Percentiles rank a stretch among this genome's conserved stretches.
These are phyloP conservation scores for Drosophila pectinifera DNA, from an alignment of 1,140 invertebrate genomes.

Conservation along the genomic window DNA sequence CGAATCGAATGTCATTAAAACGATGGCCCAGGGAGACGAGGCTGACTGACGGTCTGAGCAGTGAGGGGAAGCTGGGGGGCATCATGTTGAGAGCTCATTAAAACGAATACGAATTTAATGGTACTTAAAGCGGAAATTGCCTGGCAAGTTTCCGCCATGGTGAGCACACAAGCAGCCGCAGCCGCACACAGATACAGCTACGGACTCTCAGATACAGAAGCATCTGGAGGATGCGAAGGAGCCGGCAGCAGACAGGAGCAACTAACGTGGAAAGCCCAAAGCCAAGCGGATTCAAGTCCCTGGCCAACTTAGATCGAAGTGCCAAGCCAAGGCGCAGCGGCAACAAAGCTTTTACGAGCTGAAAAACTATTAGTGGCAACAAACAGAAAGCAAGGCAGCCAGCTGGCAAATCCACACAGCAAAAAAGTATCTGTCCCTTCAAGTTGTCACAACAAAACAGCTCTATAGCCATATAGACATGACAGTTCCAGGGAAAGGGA, in stretches of 20 bases:
- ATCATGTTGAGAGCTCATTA: slow-evolving; percentile 85
- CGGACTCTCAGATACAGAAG: slow-evolving; percentile 14
- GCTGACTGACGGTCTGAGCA: slow-evolving; percentile 23
- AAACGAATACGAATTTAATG: slow-evolving; percentile 84
- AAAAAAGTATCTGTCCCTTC: not conserved
- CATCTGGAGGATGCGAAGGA: slow-evolving; percentile 9
- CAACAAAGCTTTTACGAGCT: slow-evolving; percentile 77
- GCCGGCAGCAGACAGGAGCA: slow-evolving; percentile 12
- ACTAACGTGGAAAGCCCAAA: slow-evolving; percentile 28
- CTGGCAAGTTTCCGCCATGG: slow-evolving; percentile 80
- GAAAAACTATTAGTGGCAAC: slow-evolving; percentile 77
- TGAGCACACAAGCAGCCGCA: slow-evolving; percentile 58
- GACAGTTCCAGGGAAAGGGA: no score
- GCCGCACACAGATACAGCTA: slow-evolving; percentile 20
- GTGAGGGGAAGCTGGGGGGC: slow-evolving; percentile 29
- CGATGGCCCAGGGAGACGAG: slow-evolving; percentile 23
- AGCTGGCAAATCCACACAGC: slow-evolving; percentile 9
- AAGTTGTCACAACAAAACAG: not conserved
- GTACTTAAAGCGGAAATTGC: slow-evolving; percentile 84
- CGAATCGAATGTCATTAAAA: slow-evolving; percentile 81
- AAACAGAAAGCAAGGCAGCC: slow-evolving; percentile 7
- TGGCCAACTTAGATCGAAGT: slow-evolving; percentile 68
- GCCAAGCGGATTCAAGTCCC: slow-evolving; percentile 38
- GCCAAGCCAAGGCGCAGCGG: slow-evolving; percentile 28
- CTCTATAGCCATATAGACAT: not conserved